phyloP scores from a whole-genome alignment of 2,888 invertebrate genomes.

The Agriopis aurantiaria region DNA sequence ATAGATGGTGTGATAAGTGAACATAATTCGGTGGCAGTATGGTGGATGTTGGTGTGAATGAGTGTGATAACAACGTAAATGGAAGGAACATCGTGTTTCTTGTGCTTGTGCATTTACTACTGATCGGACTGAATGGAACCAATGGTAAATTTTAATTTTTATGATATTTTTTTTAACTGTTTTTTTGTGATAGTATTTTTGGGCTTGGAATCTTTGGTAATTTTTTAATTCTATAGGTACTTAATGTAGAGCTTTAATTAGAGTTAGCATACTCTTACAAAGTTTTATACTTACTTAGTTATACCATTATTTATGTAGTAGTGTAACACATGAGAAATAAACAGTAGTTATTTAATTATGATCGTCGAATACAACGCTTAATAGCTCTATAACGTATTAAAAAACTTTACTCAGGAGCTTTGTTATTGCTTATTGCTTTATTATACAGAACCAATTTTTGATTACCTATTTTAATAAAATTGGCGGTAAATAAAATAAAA shows the following conservation, averaged over 20 bases:
- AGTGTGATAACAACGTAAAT: slow-evolving; percentile 82
- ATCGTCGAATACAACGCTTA: no score
- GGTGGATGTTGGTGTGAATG: slow-evolving; percentile 84
- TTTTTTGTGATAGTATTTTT: neutral
- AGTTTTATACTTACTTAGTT: no score
- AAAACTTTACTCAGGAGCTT: no score
- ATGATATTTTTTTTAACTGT: slow-evolving; percentile 4
- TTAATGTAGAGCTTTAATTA: neutral
- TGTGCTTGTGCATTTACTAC: slow-evolving; percentile 83
- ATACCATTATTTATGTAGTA: no score
- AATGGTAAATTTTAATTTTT: slow-evolving; percentile 73
- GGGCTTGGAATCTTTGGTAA: neutral
- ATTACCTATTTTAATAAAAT: no score
- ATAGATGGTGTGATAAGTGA: slow-evolving; percentile 73
- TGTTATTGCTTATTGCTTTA: no score
- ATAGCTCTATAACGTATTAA: no score
- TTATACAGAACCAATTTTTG: no score
- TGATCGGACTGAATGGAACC: slow-evolving; percentile 84
- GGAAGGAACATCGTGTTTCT: slow-evolving; percentile 84
- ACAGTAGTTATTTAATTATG: no score
- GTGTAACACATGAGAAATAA: no score
- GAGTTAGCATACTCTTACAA: no score
- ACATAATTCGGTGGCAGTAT: slow-evolving; percentile 82
- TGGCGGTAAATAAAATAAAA: no score
- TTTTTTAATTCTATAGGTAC: neutral